Evolutionary conservation across 2,113 vertebrate genomes (phyloP).

Genomic region (Centropus bengalensis): DNA sequence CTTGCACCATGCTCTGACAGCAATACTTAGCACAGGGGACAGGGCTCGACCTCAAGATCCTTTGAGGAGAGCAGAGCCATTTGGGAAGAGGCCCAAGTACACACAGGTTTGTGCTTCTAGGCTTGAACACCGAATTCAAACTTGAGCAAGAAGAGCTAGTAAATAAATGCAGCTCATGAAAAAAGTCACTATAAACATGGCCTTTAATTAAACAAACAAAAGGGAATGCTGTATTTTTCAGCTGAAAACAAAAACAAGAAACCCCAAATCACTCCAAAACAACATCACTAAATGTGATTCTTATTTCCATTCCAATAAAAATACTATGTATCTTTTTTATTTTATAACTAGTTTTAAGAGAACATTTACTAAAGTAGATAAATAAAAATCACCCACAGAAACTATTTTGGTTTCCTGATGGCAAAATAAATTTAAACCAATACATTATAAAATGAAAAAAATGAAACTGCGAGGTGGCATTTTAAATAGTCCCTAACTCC

Average conservation of each 20-base stretch:
- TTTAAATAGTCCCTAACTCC: not conserved
- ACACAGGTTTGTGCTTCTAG: not conserved
- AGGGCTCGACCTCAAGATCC: not conserved
- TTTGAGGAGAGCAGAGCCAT: not conserved
- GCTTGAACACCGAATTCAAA: not conserved
- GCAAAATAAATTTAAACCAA: conserved; percentile 3
- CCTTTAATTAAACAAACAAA: not conserved
- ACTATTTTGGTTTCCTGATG: not conserved
- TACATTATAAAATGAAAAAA: not conserved
- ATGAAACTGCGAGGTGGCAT: not conserved
- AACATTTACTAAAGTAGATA: not conserved
- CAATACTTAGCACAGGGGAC: not conserved
- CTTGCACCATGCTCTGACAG: not conserved
- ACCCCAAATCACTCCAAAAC: not conserved
- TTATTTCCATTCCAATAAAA: not conserved
- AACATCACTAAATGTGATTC: not conserved
- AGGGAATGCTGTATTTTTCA: not conserved
- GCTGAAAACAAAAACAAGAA: not conserved
- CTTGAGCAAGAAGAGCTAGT: not conserved
- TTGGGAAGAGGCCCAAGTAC: not conserved
- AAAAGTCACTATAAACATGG: not conserved
- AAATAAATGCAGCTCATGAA: not conserved
- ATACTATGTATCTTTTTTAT: not conserved
- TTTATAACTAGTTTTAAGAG: not conserved
- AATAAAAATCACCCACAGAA: not conserved